Conservation (phyloP, 2,113 vertebrate genomes). For the Chaetorhynchus papuensis region DNA sequence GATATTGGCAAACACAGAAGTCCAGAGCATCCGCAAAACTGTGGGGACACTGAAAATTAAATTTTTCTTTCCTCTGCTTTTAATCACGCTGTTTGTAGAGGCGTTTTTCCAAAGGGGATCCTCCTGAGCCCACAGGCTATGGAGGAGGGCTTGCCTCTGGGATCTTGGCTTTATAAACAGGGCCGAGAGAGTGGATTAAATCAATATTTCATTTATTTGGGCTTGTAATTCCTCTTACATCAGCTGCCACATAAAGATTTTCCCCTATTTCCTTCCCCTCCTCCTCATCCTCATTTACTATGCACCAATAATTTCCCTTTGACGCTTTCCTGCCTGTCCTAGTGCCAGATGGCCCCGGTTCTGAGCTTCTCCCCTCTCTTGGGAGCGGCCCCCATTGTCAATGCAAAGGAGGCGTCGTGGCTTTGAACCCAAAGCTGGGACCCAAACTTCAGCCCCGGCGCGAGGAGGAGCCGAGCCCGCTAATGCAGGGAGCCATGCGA, state of each 20-base stretch:
- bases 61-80: not conserved
- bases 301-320: conserved; percentile 68
- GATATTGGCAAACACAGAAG: not conserved
- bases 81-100: not conserved
- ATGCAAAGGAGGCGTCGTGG: conserved; percentile 56
- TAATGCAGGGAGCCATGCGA: conserved; percentile 60
- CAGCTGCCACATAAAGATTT: conserved; percentile 53
- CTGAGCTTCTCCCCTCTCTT: conserved; percentile 54
- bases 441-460: conserved; percentile 31
- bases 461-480: conserved; percentile 23
- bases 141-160: not conserved
- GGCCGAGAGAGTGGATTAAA: conserved; percentile 50
- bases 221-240: conserved; percentile 60
- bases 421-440: conserved; percentile 66
- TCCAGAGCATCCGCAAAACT: not conserved
- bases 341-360: conserved; percentile 67
- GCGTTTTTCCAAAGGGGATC: not conserved
- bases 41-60: not conserved
- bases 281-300: conserved; percentile 60
- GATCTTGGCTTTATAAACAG: conserved; percentile 11
- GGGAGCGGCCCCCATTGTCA: conserved; percentile 67
- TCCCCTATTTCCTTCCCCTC: conserved; percentile 23
- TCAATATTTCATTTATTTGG: conserved; percentile 58
- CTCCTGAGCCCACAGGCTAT: not conserved
- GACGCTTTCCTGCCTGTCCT: conserved; percentile 46